A percentile compares a stretch with the other conserved stretches of the same genome.
phyloP scores from a whole-genome alignment of 2,888 invertebrate species.

The Marronus borbonicus region DNA sequence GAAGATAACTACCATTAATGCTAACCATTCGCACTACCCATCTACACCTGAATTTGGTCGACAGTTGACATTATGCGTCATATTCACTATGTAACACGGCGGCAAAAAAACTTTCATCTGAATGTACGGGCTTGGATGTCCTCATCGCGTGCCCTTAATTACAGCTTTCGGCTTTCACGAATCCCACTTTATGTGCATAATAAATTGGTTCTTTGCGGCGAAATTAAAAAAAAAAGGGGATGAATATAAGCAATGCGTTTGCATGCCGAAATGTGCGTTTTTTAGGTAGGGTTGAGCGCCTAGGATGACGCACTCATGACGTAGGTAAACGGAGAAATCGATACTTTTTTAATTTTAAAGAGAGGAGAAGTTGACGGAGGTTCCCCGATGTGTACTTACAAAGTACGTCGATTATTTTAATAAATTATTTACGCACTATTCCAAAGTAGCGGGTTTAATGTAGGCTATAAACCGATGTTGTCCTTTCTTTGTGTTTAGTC shows the following conservation, averaged over 20 bases:
- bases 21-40: no score
- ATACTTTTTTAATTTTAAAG: slow-evolving; percentile 24
- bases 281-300: slow-evolving; percentile 14
- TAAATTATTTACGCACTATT: background rate
- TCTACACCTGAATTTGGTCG: no score
- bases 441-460: no score
- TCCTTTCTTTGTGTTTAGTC: no score
- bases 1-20: no score
- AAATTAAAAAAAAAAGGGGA: background rate
- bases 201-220: background rate
- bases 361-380: background rate
- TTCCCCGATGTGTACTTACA: background rate
- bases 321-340: slow-evolving; percentile 13
- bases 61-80: no score
- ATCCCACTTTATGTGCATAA: background rate
- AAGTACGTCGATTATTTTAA: background rate
- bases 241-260: background rate
- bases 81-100: no score
- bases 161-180: slow-evolving; percentile 4
- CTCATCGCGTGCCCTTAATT: slow-evolving; percentile 9
- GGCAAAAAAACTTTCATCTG: no score
- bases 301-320: background rate
- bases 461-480: no score
- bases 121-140: background rate
- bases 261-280: background rate